These are phyloP conservation scores for Perca schrenkii DNA, from an alignment of 2,113 vertebrate genomes.

Conservation along the genomic window DNA sequence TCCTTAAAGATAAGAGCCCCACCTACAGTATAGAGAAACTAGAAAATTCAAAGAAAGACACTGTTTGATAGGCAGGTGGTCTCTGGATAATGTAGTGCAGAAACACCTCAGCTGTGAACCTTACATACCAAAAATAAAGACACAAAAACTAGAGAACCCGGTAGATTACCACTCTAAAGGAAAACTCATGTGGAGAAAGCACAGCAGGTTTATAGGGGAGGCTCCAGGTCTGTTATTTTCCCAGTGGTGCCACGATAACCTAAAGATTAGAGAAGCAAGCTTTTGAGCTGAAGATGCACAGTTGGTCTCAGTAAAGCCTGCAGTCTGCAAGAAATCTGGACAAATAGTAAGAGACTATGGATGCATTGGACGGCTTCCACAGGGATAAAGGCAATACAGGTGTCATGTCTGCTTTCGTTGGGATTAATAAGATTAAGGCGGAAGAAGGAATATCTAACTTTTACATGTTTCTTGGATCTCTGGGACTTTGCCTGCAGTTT, in stretches of 20 bases:
- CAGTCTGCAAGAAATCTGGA: neutral
- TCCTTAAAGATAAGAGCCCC: too few relatives aligned
- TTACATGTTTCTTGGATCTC: neutral
- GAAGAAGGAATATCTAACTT: neutral
- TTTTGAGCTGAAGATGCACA: slow-evolving; percentile 17
- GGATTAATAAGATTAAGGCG: neutral
- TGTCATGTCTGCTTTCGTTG: neutral
- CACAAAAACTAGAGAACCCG: neutral
- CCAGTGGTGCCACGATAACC: slow-evolving; percentile 29
- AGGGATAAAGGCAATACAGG: neutral
- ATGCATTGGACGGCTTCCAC: neutral
- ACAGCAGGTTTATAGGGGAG: slow-evolving; percentile 36
- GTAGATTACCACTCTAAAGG: slow-evolving; percentile 13
- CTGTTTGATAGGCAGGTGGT: neutral
- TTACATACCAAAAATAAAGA: neutral
- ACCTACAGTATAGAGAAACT: too few relatives aligned
- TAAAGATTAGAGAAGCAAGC: slow-evolving; percentile 35
- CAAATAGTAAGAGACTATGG: neutral
- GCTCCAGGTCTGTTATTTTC: slow-evolving; percentile 52
- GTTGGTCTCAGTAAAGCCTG: slow-evolving; percentile 1
- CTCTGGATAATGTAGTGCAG: neutral
- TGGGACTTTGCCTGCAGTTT: neutral
- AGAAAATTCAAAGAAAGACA: neutral
- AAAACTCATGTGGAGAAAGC: slow-evolving; percentile 4
- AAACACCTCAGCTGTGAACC: neutral